Base-by-base conservation (phyloP, 2,113 vertebrate species). In the Agelaius phoeniceus region DNA sequence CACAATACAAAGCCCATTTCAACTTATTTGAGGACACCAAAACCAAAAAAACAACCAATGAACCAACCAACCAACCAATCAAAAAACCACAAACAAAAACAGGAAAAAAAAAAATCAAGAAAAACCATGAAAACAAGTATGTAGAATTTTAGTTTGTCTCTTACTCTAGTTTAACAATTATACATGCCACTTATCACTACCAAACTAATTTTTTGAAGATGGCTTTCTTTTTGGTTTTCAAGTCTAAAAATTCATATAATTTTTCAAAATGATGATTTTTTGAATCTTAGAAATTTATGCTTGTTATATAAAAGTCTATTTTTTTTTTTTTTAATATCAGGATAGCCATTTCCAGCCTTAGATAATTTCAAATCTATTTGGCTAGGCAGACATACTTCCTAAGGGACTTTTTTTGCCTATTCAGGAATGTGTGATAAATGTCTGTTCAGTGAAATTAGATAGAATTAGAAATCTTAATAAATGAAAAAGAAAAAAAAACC, bases 351-450 rank as follows among this genome's bases (percentile, higher is more conserved):
- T 89, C 86, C 41, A 86, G 21, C 6, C 39, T 37, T 46, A 72
- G 22, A 7, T 55, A 0, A 17, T 76, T 77, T 17, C 2, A 68
- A 61, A 57, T 62, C 21, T 28, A 66, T 66, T 91, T 76, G 57
- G 39, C 16, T 69, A 28, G 15, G 22, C 20, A 66, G 11, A 22
- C 6, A 15, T 57, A n/a, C 4, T 66, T 77, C 5, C 48, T 21
- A 31, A 3, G 3, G 11, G 20, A 3, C 3, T 4, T 33, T 63
- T 69, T 62, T 81, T 33, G n/a, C 1, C 0, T 43, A 4, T 54
- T 69, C 31, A 61, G 31, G 5, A 77, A 54, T 27, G 5, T 51
- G 5, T 61, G 15, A 48, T 43, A 54, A 84, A 49, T 26, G 0
- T 28, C 13, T 61, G 10, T 22, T 66, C 13, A 86, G 7, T 73